Percentiles rank a stretch among this genome's conserved stretches.
These are phyloP conservation scores for Oryzaephilus surinamensis DNA, from an alignment of 1,140 invertebrate species.

Conservation along the genomic window DNA sequence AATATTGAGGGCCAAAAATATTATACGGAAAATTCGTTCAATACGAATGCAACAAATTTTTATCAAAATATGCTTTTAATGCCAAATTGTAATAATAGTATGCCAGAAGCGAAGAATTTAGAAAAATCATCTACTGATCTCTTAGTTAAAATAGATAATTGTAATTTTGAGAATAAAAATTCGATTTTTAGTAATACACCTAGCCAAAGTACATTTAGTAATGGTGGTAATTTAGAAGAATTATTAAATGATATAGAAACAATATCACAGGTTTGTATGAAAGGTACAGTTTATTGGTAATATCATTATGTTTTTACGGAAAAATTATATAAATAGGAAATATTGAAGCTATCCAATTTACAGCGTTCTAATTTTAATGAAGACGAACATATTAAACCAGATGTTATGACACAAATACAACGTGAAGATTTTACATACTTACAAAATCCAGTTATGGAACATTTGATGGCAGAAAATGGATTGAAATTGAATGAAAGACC, in stretches of 20 bases:
- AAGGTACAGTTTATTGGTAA: no score
- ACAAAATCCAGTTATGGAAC: conserved; percentile 6
- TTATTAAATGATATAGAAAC: conserved; percentile 41
- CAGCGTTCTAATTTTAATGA: conserved; percentile 11
- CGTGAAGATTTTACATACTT: no score
- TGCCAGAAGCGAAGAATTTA: conserved; percentile 14
- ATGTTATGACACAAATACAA: no score
- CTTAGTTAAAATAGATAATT: conserved; percentile 32
- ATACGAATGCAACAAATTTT: conserved; percentile 20
- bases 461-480: conserved; percentile 1
- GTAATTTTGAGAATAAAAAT: conserved; percentile 17
- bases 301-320: no score
- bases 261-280: conserved; percentile 41
- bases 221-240: conserved; percentile 38
- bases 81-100: no score
- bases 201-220: conserved; percentile 31
- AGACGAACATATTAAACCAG: no score
- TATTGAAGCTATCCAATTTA: conserved; percentile 23
- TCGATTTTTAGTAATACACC: not conserved
- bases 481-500: no score
- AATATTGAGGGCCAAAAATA: no score
- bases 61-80: conserved; percentile 27
- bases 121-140: conserved; percentile 27
- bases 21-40: conserved; percentile 19
- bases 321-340: no score